phyloP scores from a whole-genome alignment of 2,113 vertebrate species.

The Chaetodon auriga region DNA sequence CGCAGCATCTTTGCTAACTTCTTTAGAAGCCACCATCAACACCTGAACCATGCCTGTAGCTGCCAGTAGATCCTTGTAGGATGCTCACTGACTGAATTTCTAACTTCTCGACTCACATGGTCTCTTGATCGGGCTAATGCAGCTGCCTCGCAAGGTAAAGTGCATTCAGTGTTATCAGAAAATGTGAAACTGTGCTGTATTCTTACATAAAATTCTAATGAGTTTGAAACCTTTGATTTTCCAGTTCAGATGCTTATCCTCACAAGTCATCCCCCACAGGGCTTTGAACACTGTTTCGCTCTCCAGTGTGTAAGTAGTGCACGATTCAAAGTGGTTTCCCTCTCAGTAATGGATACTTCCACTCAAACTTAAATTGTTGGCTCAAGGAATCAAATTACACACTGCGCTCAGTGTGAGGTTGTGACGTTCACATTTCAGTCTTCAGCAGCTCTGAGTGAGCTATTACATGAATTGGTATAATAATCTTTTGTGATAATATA shows the following conservation, averaged over 20 bases:
- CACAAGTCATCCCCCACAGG: neutral
- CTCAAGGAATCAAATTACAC: constrained; percentile 37
- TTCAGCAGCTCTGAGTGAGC: constrained; percentile 5
- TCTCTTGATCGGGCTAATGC: no score
- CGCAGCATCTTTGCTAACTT: no score
- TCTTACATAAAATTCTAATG: neutral
- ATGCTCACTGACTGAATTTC: no score
- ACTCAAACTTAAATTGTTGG: constrained; percentile 16
- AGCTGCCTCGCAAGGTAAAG: no score
- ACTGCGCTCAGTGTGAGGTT: constrained; percentile 1
- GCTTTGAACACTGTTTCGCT: constrained; percentile 12
- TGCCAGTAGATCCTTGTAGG: no score
- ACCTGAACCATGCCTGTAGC: no score
- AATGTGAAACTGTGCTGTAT: neutral
- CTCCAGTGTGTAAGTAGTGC: neutral
- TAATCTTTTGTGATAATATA: neutral
- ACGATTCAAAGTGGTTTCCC: constrained; percentile 15
- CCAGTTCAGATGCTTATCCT: neutral
- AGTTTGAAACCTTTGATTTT: neutral
- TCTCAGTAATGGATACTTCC: constrained; percentile 42
- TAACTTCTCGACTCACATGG: no score
- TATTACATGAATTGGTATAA: neutral
- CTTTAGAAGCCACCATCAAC: no score
- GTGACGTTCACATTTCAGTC: constrained; percentile 5
- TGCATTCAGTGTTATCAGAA: neutral